Base-by-base conservation (phyloP, 2,113 vertebrate genomes). In the Vanacampus margaritifer region DNA sequence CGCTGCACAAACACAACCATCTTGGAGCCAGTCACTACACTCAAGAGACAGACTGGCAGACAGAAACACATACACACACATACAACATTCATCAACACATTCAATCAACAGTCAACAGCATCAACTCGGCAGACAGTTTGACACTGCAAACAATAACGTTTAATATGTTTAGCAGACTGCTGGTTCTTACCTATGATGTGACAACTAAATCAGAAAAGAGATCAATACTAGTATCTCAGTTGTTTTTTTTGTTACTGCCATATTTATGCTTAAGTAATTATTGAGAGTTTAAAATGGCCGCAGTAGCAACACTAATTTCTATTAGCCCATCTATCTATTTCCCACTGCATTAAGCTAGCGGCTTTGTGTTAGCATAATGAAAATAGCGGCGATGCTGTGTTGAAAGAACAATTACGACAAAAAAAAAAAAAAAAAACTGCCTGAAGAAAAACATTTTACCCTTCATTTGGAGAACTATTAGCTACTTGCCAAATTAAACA, bases 31-130 rank as follows among this genome's bases (percentile, higher is more conserved):
- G 69, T 67, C 35, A 19, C 60, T 66, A 35, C 54, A 65, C 72
- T 83, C 23, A 58, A 67, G 58, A 79, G 53, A 75, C 60, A 62
- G 23, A 62, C 60, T 62, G 60, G 60, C 60, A 43, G 37, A 62
- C 37, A 41, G 59, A 62, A 37, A 60, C n/a, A 24, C 13, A 39
- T n/a, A 12, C 54, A 78, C 50, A 72, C 39, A 51, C 48, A 80
- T 51, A 46, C 59, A 73, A 65, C 71, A 71, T 76, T 74, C 74
- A 74, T 81, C 73, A 65, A 72, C 70, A 61, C 11, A 26, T 70
- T 65, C 41, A 69, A 63, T 67, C 78, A 67, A 64, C 67, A 76
- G 53, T 23, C 74, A 8, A 56, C 71, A 35, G 68, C 51, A 32
- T 69, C 82, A 8, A 28, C 63, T 66, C 53, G 69, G 78, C 32